Conservation (phyloP, 1,140 invertebrate species). For the Drosophila elegans region DNA sequence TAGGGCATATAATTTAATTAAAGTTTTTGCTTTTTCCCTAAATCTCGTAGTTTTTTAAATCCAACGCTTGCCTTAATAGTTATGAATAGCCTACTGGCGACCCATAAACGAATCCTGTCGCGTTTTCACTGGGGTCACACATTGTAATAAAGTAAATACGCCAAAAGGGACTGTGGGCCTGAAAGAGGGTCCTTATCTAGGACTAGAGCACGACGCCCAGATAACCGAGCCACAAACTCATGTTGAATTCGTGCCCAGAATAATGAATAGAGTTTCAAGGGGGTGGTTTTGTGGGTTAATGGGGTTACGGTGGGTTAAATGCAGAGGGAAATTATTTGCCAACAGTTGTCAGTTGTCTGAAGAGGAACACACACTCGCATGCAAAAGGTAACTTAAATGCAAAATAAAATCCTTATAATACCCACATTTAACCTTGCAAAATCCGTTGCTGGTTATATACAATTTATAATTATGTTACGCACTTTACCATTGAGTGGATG, state of each 20-base stretch:
- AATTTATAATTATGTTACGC: conserved; percentile 33
- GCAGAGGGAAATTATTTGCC: conserved; percentile 30
- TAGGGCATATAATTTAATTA: too few species aligned
- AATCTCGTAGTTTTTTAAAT: conserved; percentile 14
- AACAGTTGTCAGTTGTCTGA: conserved; percentile 20
- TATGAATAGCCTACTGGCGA: conserved; percentile 11
- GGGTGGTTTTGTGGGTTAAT: conserved; percentile 6
- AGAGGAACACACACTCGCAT: conserved; percentile 11
- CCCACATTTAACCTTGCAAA: conserved; percentile 25
- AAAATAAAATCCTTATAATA: conserved; percentile 5
- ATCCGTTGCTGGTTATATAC: not conserved
- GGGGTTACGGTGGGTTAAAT: conserved; percentile 11
- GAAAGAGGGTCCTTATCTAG: conserved; percentile 34
- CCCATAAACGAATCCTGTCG: conserved; percentile 24
- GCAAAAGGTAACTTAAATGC: conserved; percentile 21
- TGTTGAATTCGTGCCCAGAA: conserved; percentile 64
- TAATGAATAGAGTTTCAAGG: conserved; percentile 63
- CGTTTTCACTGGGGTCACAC: conserved; percentile 43
- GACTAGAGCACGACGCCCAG: conserved; percentile 42
- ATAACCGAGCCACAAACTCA: conserved; percentile 64
- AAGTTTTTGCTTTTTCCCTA: not conserved
- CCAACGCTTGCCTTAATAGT: conserved; percentile 11
- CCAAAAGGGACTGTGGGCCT: conserved; percentile 5
- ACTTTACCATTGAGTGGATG: conserved; percentile 12
- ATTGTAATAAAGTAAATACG: conserved; percentile 50